These are phyloP conservation scores for Chromis chromis DNA, from an alignment of 2,797 vertebrate genomes.

Conservation along the genomic window DNA sequence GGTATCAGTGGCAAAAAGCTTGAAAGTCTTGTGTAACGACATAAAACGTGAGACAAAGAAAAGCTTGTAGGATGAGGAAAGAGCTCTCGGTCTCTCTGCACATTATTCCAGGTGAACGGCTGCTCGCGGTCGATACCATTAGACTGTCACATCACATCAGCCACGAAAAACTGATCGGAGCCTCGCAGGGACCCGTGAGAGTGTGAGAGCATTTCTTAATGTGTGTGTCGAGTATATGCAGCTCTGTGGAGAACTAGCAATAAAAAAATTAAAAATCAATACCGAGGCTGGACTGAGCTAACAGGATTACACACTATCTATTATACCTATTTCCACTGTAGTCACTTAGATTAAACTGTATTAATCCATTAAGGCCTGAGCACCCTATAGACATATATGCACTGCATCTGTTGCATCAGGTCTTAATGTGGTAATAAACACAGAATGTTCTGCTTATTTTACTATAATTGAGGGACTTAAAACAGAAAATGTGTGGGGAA, in stretches of 20 bases:
- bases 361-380: too few species aligned
- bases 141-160: constrained; percentile 61
- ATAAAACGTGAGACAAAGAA: constrained; percentile 1
- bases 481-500: too few species aligned
- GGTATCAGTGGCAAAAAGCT: background rate
- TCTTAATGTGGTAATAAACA: background rate
- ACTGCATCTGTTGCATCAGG: too few species aligned
- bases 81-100: constrained; percentile 20
- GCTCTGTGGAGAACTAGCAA: constrained; percentile 5
- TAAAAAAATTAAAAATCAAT: constrained; percentile 10
- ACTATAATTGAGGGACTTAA: background rate
- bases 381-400: too few species aligned
- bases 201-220: constrained; percentile 7
- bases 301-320: background rate
- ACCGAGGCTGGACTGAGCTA: background rate
- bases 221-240: constrained; percentile 20
- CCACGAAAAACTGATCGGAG: constrained; percentile 21
- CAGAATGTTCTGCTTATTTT: background rate
- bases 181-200: background rate
- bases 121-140: constrained; percentile 47
- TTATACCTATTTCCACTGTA: background rate
- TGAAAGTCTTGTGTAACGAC: background rate
- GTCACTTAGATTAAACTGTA: background rate
- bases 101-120: constrained; percentile 49
- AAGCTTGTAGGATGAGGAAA: constrained; percentile 6